Evolutionary conservation across 1,140 invertebrate genomes (phyloP), one percentile per base, ranked within the genome.

Genomic region (Drosophila repletoides): DNA sequence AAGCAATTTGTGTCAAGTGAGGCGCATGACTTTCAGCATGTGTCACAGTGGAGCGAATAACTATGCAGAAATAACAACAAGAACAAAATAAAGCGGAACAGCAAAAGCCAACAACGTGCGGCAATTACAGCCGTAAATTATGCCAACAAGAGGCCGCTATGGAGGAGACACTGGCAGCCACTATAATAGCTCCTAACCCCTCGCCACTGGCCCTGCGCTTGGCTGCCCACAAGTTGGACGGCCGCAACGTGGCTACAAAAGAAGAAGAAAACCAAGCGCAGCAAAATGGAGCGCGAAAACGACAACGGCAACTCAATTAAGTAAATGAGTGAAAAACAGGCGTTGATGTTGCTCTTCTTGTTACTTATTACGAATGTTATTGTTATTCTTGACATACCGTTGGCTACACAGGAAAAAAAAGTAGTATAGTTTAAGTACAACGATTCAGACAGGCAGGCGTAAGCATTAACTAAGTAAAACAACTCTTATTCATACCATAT

Each of bases 41-140:
- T 73, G 77, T 69, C 63, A 76, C 55, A 45, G 41, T 55, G 43
- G 46, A 43, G 46, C 38, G 53, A 36, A 60, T 29, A 64, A 43
- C 55, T 19, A 33, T 38, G 29, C 24, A 38, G n/a, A 71, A 51
- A 29, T 45, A 41, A 1, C 17, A 14, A 29, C 15, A 59, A 41
- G 12, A 36, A 46, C 38, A 12, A 17, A 38, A 34, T 28, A 61
- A 74, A 51, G 55, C 60, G 70, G 51, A 59, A 75, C 73, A 80
- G 31, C 26, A 17, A 63, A 63, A 65, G 51, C 31, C 61, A 72
- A 73, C 72, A 75, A 70, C 66, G 64, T 76, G 79, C 69, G 72
- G 71, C 77, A 76, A 84, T 83, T 83, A 83, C 77, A 70, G 70
- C 69, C 69, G 77, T 83, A 83, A 83, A 77, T 83, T 84, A 73